Evolutionary conservation across 1,140 invertebrate species (phyloP), one percentile per base, ranked within the genome.

Genomic region (Habropoda laboriosa): DNA sequence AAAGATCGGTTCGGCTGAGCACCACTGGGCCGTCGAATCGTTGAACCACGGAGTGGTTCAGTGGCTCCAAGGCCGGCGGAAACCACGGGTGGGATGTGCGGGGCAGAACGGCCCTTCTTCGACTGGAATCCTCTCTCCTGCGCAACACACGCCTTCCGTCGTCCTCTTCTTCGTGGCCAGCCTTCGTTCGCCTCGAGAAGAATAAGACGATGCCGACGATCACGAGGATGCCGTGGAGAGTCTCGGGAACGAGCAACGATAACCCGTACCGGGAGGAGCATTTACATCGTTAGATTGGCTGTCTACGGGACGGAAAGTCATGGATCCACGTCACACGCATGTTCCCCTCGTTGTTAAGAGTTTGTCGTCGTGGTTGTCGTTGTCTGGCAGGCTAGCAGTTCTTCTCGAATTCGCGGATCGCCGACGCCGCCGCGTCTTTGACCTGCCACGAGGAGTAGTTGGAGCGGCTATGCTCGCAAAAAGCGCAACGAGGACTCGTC

Each of bases 21-120:
- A 87, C 85, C 92, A 82, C 91, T 92, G 92, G 38, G 81, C 81
- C 91, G 82, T 92, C 90, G 91, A 93, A 93, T 92, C 92, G 92
- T 93, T 93, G 92, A 93, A 93, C 92, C 91, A 91, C 92, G 89
- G 90, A 93, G 92, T 93, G 92, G 92, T 93, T 93, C 92, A 93
- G 92, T 93, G 92, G 92, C 92, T 93, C 92, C 92, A 93, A 93
- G 92, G 92, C 92, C 92, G 92, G 91, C 91, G 92, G 92, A 92
- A 93, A 93, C 90, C 90, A 92, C 89, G 89, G 89, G 88, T 90
- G 87, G 84, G 88, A 89, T 89, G 89, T 80, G 89, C 87, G 82
- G 83, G 83, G 83, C 86, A 87, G 86, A 88, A 86, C 80, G 83
- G 85, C 83, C 85, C 85, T 86, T 86, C 85, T 86, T 82, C 80